These are phyloP conservation scores for Agapornis canus DNA, from an alignment of 2,797 vertebrate species.

Conservation along the genomic window DNA sequence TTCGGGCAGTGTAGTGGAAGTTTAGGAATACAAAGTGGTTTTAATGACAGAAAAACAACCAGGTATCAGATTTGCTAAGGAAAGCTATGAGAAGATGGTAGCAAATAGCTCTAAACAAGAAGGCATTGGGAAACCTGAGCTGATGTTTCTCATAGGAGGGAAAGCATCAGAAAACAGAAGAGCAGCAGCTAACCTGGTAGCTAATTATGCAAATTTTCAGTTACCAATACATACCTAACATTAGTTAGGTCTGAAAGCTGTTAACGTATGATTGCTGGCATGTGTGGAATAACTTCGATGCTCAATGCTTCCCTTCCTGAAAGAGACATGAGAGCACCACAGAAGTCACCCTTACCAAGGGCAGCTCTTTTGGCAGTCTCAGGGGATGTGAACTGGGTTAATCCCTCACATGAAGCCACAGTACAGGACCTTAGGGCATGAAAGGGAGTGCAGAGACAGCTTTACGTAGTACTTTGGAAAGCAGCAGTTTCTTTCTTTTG, in stretches of 20 bases:
- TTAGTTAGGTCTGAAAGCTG: background rate
- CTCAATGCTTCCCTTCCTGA: background rate
- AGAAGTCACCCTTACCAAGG: background rate
- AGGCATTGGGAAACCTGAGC: background rate
- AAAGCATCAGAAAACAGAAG: background rate
- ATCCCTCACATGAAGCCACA: background rate
- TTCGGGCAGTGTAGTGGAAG: background rate
- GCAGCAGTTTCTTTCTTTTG: background rate
- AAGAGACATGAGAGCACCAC: background rate
- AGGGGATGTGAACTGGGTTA: fast-evolving
- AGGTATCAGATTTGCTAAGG: background rate
- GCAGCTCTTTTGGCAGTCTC: background rate
- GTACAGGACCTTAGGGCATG: background rate
- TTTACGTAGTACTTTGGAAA: background rate
- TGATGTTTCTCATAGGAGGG: background rate
- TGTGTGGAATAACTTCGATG: background rate
- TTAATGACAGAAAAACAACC: background rate
- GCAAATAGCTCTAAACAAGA: background rate
- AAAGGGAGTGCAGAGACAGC: background rate
- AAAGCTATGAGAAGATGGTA: background rate
- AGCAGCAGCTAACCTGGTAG: background rate
- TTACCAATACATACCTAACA: background rate
- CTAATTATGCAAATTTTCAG: background rate
- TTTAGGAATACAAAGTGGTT: background rate
- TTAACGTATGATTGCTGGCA: background rate